Evolutionary conservation across 1,140 invertebrate genomes (phyloP), one percentile per base, ranked within the genome.

Genomic region (Microplitis demolitor): DNA sequence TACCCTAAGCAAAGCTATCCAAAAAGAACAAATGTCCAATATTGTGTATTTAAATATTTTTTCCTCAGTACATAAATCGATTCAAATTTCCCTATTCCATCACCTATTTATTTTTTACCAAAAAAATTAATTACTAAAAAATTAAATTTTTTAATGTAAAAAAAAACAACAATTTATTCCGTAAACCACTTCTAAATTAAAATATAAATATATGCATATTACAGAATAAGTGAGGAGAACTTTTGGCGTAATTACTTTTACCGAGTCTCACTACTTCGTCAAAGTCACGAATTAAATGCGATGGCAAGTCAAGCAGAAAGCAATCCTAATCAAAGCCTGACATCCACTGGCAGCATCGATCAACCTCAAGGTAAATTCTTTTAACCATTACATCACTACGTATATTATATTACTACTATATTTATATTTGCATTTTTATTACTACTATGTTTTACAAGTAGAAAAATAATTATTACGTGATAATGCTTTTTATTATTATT

Each of bases 211-310:
- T 24, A 16, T 66, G 3, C 31, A 13, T 50, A 53, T 84, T 90
- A 61, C 87, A 98, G 97, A 82, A 96, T 99, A 80, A 97, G 93
- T 81, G 98, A 99, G 89, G 97, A 99, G 88, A 95, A 94, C 82
- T 99, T 99, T 89, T 99, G 98, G 98, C 92, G 96, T 80, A 99
- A 99, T 89, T 99, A 99, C 87, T 99, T 99, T 89, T 99, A 99
- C 89, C 95, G 98, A 83, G 95, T 99, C 73, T 98, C 96, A 76
- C 91, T 99, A 35, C 96, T 99, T 80, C 97, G 97, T 83, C 98
- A 99, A 88, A 97, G 96, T 72, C 96, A 95, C 84, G 96, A 98
- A 84, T 83, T 95, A 53, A 92, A 92, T 61, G 92, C 92, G 62
- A 89, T 93, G 89, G 89, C 90, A 39, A 88, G 79, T 71, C 81